Base-by-base conservation (phyloP, 2,888 invertebrate genomes). In the Diaphora mendica region DNA sequence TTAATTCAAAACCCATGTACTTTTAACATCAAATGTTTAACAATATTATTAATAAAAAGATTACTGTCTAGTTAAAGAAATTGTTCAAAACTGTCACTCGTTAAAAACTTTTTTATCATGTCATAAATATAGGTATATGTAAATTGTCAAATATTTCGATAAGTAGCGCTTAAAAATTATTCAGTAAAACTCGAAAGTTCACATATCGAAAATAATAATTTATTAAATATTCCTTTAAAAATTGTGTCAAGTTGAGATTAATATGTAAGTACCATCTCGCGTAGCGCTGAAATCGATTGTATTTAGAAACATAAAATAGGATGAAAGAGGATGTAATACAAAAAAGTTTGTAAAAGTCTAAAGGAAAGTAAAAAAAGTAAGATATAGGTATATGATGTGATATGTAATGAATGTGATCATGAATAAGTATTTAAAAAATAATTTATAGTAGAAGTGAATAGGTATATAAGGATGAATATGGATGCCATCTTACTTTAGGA, bases 361-460 rank as follows among this genome's bases (percentile, higher is more conserved):
- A 26, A 59, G 59, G 13, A 4, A 55, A 55, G 13, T 55, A 11
- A 55, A 59, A 44, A 26, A n/a, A 26, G 13, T 26, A 26, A 26
- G 26, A 3, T 13, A 59, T 15, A 26, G 26, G 26, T 55, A 55
- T 55, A 9, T n/a, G 23, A 55, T 55, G 51, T 55, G 51, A 55
- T 55, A 55, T 55, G 23, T 55, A 55, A 55, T 55, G 51, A 55
- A 55, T 55, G 51, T 55, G 51, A 55, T 55, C 59, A 26, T 59
- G 59, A 26, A 59, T 59, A 59, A 26, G 55, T n/a, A 59, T 59
- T 26, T 59, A 59, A 59, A 59, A 48, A 59, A 59, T 59, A n/a
- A 59, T 59, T 59, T 0, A 59, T 9, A 15, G 11, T 59, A 59
- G 15, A 26, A 3, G 13, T 26, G 26, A 59, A 26, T 59, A 26